Evolutionary conservation across 2,888 invertebrate species (phyloP).

Genomic region (Gari tellinella): DNA sequence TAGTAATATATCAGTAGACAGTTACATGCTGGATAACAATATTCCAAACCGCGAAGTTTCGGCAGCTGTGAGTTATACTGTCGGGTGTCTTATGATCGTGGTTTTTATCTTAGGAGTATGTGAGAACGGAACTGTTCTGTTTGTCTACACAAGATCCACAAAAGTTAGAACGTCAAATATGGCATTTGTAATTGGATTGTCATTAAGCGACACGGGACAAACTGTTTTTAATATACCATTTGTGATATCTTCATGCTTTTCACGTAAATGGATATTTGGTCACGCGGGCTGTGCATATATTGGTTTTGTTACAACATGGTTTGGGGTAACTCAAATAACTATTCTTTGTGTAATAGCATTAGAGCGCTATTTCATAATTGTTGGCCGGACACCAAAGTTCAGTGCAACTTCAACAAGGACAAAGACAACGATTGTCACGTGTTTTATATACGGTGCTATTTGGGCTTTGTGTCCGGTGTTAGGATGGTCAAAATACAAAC

Average conservation of each 20-base stretch:
- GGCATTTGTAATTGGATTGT: slow-evolving; percentile 29
- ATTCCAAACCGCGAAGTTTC: background rate
- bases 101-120: slow-evolving; percentile 33
- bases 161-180: slow-evolving; percentile 29
- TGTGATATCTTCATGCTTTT: slow-evolving; percentile 28
- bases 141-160: slow-evolving; percentile 13
- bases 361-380: slow-evolving; percentile 42
- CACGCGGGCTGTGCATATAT: slow-evolving; percentile 27
- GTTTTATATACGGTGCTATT: slow-evolving; percentile 21
- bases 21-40: no score
- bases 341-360: slow-evolving; percentile 34
- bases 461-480: slow-evolving; percentile 42
- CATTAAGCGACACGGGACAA: slow-evolving; percentile 34
- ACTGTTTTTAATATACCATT: slow-evolving; percentile 35
- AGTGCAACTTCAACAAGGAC: slow-evolving; percentile 15
- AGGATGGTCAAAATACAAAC: slow-evolving; percentile 39
- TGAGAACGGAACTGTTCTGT: slow-evolving; percentile 27
- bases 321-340: slow-evolving; percentile 43
- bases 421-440: slow-evolving; percentile 11
- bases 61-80: slow-evolving; percentile 18
- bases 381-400: slow-evolving; percentile 9
- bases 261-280: slow-evolving; percentile 35
- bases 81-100: slow-evolving; percentile 23
- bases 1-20: no score
- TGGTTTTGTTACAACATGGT: slow-evolving; percentile 36